phyloP scores from a whole-genome alignment of 2,113 vertebrate genomes.

The Cryptotis parvus region DNA sequence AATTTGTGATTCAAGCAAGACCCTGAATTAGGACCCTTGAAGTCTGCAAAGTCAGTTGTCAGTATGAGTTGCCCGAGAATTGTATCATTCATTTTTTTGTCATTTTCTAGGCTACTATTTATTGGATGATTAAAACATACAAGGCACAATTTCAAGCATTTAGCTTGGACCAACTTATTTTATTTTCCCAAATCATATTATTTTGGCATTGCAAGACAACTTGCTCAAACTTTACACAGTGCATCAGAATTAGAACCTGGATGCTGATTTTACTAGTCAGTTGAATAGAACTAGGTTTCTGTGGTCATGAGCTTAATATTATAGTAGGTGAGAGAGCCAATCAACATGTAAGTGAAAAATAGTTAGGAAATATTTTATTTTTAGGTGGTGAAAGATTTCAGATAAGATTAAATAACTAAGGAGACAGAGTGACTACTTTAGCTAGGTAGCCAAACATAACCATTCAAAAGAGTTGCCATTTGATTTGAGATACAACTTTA shows the following conservation, averaged over 20 bases:
- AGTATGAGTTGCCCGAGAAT: neutral
- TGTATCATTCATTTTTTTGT: neutral
- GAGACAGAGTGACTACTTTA: neutral
- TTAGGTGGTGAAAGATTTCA: conserved; percentile 19
- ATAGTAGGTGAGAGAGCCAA: neutral
- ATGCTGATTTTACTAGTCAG: conserved; percentile 15
- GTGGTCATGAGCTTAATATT: neutral
- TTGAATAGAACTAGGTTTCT: neutral
- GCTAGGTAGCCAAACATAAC: neutral
- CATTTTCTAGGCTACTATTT: conserved; percentile 31
- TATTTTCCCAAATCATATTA: conserved; percentile 40
- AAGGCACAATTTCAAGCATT: conserved; percentile 41
- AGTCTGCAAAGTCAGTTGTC: neutral
- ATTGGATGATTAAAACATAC: neutral
- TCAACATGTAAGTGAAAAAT: conserved; percentile 11
- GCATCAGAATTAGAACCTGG: neutral
- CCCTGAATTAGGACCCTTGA: neutral
- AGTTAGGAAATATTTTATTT: conserved; percentile 28
- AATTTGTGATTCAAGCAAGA: no score
- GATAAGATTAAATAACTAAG: neutral
- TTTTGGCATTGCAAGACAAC: conserved; percentile 14
- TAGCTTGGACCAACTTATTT: conserved; percentile 30
- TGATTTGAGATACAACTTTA: neutral
- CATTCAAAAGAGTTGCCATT: neutral
- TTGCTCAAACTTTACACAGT: neutral